Evolutionary conservation across 2,888 invertebrate species (phyloP), one percentile per base, ranked within the genome.

Genomic region (Carterocephalus palaemon): DNA sequence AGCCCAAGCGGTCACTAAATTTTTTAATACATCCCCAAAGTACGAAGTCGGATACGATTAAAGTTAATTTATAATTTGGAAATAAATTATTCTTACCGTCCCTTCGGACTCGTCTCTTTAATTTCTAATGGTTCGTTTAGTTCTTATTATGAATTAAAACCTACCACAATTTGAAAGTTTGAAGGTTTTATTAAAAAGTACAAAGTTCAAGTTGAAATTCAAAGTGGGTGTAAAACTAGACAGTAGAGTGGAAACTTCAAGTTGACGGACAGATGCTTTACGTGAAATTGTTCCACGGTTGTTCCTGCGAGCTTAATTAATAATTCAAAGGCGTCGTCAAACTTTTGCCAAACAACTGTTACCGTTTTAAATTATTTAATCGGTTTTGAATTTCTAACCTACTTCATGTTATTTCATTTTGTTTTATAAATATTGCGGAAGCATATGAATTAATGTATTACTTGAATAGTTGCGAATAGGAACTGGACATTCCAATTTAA

Each of bases 21-120:
- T 84, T 86, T 85, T 86, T 85, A 86, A 76, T 71, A n/a, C n/a
- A 80, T 72, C 69, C 75, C 65, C 70, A 83, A 82, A 84, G 85
- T 82, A 84, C 70, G 66, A 83, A 84, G 82, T 83, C 76, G 77
- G 76, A 84, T 84, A 81, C 77, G 72, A 77, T 72, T 61, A 62
- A 67, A 78, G 74, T 76, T 84, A 78, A 83, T 80, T 82, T 82
- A 80, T 83, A 77, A 80, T 76, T 77, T 71, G 77, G 24, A 47
- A 15, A 19, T 41, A 24, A 12, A 23, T 41, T 37, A 37, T 45
- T 31, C 39, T 29, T 23, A 33, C 45, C 36, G 26, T 16, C 31
- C 33, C 37, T 19, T n/a, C 10, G 8, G 19, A 19, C 3, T 19
- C n/a, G n/a, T n/a, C n/a, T n/a, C n/a, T n/a, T n/a, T n/a, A n/a